Evolutionary conservation across 2,888 invertebrate genomes (phyloP).

Genomic region (Hydrotaea diabolus): DNA sequence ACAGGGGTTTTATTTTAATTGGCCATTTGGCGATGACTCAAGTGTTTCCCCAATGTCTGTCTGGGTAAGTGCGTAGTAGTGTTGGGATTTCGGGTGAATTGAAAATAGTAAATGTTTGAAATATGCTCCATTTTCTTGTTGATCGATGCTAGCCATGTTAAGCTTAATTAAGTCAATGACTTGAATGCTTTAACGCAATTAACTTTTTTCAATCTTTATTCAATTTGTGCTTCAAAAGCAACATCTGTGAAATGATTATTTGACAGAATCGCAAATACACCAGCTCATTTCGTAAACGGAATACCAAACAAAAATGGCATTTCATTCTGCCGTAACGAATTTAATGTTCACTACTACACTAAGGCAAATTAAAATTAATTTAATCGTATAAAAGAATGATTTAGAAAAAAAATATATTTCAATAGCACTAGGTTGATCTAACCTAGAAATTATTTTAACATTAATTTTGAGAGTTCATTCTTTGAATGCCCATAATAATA

Average conservation of each 20-base stretch:
- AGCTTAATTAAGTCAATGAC: conserved; percentile 75
- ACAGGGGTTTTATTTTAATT: background rate
- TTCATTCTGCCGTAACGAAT: no score
- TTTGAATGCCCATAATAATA: no score
- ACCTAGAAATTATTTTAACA: no score
- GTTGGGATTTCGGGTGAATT: background rate
- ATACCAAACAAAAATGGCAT: no score
- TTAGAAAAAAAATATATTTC: no score
- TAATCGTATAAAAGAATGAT: no score
- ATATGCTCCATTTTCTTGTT: background rate
- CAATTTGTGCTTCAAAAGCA: background rate
- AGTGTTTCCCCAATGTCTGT: background rate
- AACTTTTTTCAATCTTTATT: conserved; percentile 20
- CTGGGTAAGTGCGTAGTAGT: background rate
- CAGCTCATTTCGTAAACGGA: no score
- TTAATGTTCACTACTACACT: no score
- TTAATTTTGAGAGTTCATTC: no score
- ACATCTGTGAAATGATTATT: background rate
- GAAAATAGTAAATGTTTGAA: background rate
- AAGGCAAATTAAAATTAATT: no score
- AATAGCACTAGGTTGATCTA: no score
- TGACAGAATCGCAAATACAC: background rate
- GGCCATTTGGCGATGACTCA: conserved; percentile 16
- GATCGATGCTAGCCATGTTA: conserved; percentile 69
- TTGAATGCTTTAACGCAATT: conserved; percentile 57